These are phyloP conservation scores for Esox masquinongy DNA, from an alignment of 2,797 vertebrate species.

Conservation along the genomic window DNA sequence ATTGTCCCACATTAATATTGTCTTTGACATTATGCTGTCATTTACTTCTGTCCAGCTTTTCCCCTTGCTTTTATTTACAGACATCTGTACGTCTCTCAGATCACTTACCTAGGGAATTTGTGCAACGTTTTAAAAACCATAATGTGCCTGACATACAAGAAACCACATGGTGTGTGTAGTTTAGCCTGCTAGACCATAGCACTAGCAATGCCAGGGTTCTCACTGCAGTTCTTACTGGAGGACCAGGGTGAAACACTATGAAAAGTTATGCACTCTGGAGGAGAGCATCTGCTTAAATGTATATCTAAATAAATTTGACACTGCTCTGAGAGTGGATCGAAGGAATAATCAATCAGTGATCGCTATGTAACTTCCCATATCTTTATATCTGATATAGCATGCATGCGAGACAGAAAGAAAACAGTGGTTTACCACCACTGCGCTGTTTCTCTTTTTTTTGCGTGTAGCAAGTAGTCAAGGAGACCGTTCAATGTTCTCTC, in stretches of 20 bases:
- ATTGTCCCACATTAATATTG: too few relatives aligned
- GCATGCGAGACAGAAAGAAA: neutral
- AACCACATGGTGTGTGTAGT: neutral
- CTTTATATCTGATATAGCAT: neutral
- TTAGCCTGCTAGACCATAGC: too few relatives aligned
- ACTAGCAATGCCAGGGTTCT: too few relatives aligned
- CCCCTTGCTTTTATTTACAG: too few relatives aligned
- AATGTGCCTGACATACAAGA: neutral
- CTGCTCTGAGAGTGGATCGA: neutral
- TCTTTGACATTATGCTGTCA: too few relatives aligned
- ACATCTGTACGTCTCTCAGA: neutral
- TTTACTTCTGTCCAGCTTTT: too few relatives aligned
- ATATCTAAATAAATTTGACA: neutral
- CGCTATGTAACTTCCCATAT: neutral
- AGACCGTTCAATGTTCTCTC: conserved; percentile 5
- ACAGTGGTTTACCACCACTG: neutral
- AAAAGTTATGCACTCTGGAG: too few relatives aligned
- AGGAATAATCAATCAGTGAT: neutral
- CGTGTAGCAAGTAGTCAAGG: conserved; percentile 21
- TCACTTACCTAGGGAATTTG: neutral
- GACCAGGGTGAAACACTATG: too few relatives aligned
- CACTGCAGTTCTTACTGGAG: too few relatives aligned
- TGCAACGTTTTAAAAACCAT: neutral
- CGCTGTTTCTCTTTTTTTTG: conserved; percentile 8
- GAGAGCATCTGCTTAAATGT: neutral